Percentiles rank a stretch among this genome's conserved stretches.
Conservation (phyloP, 1,140 invertebrate genomes). For the Drosophila guanche region DNA sequence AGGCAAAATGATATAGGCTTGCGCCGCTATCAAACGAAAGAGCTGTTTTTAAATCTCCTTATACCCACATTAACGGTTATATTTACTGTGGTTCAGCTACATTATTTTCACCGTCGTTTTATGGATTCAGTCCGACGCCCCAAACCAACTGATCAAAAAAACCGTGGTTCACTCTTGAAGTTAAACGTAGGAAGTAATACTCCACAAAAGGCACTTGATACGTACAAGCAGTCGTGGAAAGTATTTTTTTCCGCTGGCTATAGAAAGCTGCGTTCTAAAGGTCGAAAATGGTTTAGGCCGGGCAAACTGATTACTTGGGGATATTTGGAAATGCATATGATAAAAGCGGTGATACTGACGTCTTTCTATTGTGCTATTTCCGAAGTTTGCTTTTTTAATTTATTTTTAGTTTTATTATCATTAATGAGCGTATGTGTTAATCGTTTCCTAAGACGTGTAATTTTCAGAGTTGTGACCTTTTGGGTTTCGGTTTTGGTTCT, state of each 20-base stretch:
- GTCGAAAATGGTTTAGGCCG: conserved; percentile 46
- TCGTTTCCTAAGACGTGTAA: conserved; percentile 87
- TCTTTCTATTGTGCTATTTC: conserved; percentile 85
- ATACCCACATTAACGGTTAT: conserved; percentile 97
- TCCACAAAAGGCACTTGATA: background rate
- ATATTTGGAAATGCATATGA: conserved; percentile 95
- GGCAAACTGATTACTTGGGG: conserved; percentile 86
- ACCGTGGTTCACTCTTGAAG: background rate
- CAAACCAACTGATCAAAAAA: conserved; percentile 3
- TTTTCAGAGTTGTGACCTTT: conserved; percentile 91
- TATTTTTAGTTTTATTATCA: conserved; percentile 90
- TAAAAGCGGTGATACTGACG: conserved; percentile 92
- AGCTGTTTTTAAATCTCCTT: conserved; percentile 94
- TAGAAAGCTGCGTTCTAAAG: conserved; percentile 16
- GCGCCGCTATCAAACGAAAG: conserved; percentile 92
- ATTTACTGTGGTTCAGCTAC: conserved; percentile 97
- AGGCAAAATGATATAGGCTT: conserved; percentile 97
- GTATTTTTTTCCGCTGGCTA: conserved; percentile 24
- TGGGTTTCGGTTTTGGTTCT: conserved; percentile 92
- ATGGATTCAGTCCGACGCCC: conserved; percentile 61
- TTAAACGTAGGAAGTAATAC: background rate
- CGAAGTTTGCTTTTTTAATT: conserved; percentile 84
- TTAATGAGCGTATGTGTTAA: conserved; percentile 89
- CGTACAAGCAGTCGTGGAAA: conserved; percentile 37
- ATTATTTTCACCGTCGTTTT: conserved; percentile 94